These are phyloP conservation scores for Anadara kagoshimensis DNA, from an alignment of 1,140 invertebrate species.

Conservation along the genomic window DNA sequence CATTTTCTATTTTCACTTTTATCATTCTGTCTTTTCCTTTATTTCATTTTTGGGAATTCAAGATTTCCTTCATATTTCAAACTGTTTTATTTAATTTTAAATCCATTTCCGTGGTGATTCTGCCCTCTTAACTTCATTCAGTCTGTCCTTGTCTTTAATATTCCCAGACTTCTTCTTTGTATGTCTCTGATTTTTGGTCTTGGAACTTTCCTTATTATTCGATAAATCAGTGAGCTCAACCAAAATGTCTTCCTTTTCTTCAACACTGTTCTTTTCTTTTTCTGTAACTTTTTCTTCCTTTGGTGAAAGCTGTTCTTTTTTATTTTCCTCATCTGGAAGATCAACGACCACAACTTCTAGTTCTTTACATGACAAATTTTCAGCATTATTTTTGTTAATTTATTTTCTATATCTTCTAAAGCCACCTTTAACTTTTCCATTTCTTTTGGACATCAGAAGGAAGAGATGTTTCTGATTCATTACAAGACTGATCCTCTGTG, in stretches of 20 bases:
- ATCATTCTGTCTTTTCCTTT: too few relatives aligned
- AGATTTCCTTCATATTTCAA: constrained; percentile 5
- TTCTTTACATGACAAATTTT: constrained; percentile 11
- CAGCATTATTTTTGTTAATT: not conserved
- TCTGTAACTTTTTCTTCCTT: constrained; percentile 15
- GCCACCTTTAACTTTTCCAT: not conserved
- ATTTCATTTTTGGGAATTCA: too few relatives aligned
- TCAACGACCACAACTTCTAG: constrained; percentile 14
- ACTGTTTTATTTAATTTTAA: constrained; percentile 7
- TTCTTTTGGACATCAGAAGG: not conserved
- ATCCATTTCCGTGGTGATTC: constrained; percentile 30
- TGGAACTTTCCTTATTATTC: constrained; percentile 5
- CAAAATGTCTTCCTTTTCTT: not conserved
- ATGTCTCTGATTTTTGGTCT: not conserved
- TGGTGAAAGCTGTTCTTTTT: constrained; percentile 27
- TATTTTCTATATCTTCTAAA: too few relatives aligned
- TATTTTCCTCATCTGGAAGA: constrained; percentile 25
- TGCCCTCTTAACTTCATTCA: constrained; percentile 27
- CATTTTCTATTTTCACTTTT: constrained; percentile 1
- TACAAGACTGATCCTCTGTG: not conserved
- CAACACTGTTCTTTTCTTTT: too few relatives aligned
- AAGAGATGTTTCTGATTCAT: not conserved
- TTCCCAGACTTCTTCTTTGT: constrained; percentile 13
- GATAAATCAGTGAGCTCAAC: not conserved
- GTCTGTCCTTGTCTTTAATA: constrained; percentile 25